Evolutionary conservation across 2,888 invertebrate genomes (phyloP).

Genomic region (Mactromeris polynyma): DNA sequence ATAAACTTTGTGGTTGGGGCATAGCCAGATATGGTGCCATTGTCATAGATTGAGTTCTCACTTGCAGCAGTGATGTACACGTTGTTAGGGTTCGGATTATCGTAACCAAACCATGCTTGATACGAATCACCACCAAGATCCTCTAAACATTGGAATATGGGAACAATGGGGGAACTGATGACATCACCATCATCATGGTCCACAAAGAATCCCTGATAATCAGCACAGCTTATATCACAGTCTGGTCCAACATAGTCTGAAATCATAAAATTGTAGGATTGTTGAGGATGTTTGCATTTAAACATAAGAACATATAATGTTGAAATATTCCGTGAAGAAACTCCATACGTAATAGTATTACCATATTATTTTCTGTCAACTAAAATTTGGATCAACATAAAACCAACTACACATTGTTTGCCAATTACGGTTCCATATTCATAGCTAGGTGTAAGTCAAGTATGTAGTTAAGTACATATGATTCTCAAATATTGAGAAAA

Average conservation of each 20-base stretch:
- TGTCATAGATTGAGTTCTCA: slow-evolving; percentile 67
- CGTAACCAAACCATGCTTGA: slow-evolving; percentile 80
- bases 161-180: slow-evolving; percentile 59
- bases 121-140: slow-evolving; percentile 35
- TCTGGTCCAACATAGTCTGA: slow-evolving; percentile 79
- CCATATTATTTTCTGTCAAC: no score
- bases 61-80: slow-evolving; percentile 72
- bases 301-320: no score
- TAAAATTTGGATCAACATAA: no score
- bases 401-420: no score
- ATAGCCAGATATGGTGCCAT: slow-evolving; percentile 22
- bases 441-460: no score
- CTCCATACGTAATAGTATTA: no score
- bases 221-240: slow-evolving; percentile 76
- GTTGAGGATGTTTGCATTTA: no score
- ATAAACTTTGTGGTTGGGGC: slow-evolving; percentile 70
- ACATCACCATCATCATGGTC: slow-evolving; percentile 71
- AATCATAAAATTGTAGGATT: neutral
- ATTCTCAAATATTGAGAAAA: no score
- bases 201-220: slow-evolving; percentile 75
- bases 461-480: no score
- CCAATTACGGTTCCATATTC: no score
- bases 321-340: no score
- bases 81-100: slow-evolving; percentile 76
- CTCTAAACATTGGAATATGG: slow-evolving; percentile 71